Evolutionary conservation across 2,888 invertebrate genomes (phyloP), one percentile per base, ranked within the genome.

Genomic region (Apamea anceps): DNA sequence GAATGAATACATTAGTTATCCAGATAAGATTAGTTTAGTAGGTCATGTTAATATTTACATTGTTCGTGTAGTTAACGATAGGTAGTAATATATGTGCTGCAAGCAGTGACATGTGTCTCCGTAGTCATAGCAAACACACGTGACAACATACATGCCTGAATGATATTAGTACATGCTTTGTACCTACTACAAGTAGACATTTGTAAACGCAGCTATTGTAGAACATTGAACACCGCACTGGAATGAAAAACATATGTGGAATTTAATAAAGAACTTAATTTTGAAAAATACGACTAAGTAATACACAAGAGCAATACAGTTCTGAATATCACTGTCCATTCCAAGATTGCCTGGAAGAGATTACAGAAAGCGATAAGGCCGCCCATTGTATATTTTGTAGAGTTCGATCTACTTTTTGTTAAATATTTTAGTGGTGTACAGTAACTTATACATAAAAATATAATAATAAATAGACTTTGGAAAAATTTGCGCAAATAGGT

Each of bases 121-220:
- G 75, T 75, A n/a, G 76, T 51, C 76, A 76, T 75, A 76, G 75
- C 75, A 76, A 76, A 75, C 15, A 48, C 62, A 76, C 62, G 62
- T 75, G 76, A 75, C 15, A 18, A 28, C 62, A 51, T 48, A 48
- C 21, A 60, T 75, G 45, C 18, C 45, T 72, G 57, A 48, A 18
- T 32, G 32, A 73, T 73, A 45, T 48, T 25, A 71, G 42, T 71
- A 42, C 51, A 28, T 37, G 3, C n/a, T 51, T 25, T 32, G 25
- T 45, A 45, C 21, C 54, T 54, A 54, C 12, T 72, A 28, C 42
- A 72, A 10, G 28, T 3, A 28, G 0, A 45, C 28, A 73, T 0
- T 25, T 73, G 66, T 73, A 48, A 73, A 48, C 32, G 48, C 48
- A 66, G 18, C 48, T 18, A 15, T 18, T 48, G 7, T 51, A 4